Base-by-base conservation (phyloP, 2,113 vertebrate genomes). In the Athene cunicularia region DNA sequence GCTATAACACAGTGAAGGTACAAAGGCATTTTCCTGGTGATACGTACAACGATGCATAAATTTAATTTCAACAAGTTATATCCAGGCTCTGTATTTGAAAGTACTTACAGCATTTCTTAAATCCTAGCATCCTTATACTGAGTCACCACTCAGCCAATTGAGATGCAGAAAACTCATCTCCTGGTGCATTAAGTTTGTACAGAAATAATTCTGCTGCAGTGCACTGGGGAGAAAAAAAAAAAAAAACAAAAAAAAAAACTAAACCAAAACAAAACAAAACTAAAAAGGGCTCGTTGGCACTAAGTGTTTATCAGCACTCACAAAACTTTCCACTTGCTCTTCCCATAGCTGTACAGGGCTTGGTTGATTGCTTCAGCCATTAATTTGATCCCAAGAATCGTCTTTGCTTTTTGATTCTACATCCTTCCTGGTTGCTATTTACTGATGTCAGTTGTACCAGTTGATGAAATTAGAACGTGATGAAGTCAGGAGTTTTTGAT, bases 11-110 rank as follows among this genome's bases (percentile, higher is more conserved):
- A 30, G 14, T 5, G n/a, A 79, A 93, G 47, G 47, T 82, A 22
- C 53, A 93, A 93, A 74, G 84, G 26, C 62, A 83, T 96, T 95
- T 97, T 97, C 90, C 70, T 19, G 6, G 32, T 90, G 45, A 88
- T 94, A 60, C 24, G 91, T 83, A 71, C 10, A 68, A 45, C 9
- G 35, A 93, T 41, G 35, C 45, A 53, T 53, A 97, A 88, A 97
- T 92, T 95, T 79, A 53, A 81, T 85, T 96, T 96, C 81, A 70
- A 62, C 32, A 62, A 66, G n/a, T 7, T 68, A 21, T 62, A 85
- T 35, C 47, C 13, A 90, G 32, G 11, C 26, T 71, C 32, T 67
- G 21, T 7, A 6, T 90, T 80, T 95, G 53, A 64, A 97, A 88
- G 18, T 33, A 43, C 5, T 79, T 53, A 68, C 13, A 60, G 2